Conservation (phyloP, 2,113 vertebrate species). For the Ailurus styani region DNA sequence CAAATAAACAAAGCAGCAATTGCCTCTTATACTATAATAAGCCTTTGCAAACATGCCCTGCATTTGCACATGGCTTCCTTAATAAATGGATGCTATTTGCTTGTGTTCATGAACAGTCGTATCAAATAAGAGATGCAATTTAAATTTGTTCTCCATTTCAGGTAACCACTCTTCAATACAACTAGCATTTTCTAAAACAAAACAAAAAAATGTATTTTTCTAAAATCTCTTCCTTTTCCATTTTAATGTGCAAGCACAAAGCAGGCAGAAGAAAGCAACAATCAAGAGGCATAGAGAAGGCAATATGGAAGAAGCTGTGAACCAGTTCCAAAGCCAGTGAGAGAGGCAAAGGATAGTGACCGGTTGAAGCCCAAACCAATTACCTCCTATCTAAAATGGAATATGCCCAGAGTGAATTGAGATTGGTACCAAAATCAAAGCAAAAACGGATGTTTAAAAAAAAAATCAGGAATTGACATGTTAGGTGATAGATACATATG, state of each 20-base stretch:
- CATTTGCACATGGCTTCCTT: constrained; percentile 54
- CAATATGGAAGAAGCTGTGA: neutral
- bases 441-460: neutral
- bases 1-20: constrained; percentile 65
- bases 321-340: neutral
- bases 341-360: neutral
- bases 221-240: constrained; percentile 27
- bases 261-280: neutral
- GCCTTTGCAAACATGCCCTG: constrained; percentile 37
- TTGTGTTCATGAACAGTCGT: constrained; percentile 53
- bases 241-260: constrained; percentile 37
- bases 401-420: neutral
- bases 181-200: constrained; percentile 41
- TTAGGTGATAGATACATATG: neutral
- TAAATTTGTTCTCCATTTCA: constrained; percentile 61
- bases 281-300: neutral
- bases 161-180: constrained; percentile 25
- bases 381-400: neutral
- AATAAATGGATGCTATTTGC: constrained; percentile 70
- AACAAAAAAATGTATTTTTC: constrained; percentile 43
- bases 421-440: constrained; percentile 45
- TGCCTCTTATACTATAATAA: constrained; percentile 49
- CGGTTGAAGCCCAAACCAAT: neutral
- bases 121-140: constrained; percentile 57
- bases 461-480: neutral